Conservation (phyloP, 2,888 invertebrate genomes). For the Nomada ferruginata region DNA sequence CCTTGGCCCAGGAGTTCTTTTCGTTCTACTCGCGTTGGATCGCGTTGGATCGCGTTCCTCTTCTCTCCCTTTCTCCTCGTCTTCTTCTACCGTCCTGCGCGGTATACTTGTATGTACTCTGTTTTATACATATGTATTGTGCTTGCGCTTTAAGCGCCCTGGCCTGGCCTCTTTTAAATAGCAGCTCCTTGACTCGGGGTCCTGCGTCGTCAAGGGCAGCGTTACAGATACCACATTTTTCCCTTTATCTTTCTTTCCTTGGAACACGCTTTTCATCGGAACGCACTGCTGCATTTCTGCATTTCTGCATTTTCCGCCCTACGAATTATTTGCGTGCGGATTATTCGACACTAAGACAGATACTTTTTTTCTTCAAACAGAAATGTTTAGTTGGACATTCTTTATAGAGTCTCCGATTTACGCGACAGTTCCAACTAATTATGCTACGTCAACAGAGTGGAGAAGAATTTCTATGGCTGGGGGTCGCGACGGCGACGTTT, state of each 20-base stretch:
- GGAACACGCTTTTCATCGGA: too few species aligned
- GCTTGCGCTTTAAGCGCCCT: conserved; percentile 76
- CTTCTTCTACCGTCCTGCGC: conserved; percentile 57
- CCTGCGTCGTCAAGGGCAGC: conserved; percentile 59
- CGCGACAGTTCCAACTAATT: neutral
- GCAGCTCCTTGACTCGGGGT: conserved; percentile 44
- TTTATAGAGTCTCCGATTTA: too few species aligned
- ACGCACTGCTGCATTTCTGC: too few species aligned
- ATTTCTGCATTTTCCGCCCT: too few species aligned
- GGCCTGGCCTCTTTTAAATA: conserved; percentile 79
- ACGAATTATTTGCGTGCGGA: too few species aligned
- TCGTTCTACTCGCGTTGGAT: conserved; percentile 73
- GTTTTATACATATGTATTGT: conserved; percentile 76
- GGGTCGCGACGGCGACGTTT: conserved; percentile 39
- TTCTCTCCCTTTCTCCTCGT: conserved; percentile 47
- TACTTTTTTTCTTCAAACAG: too few species aligned
- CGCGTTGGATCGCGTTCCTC: conserved; percentile 70
- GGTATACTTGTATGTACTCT: conserved; percentile 45
- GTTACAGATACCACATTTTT: conserved; percentile 50
- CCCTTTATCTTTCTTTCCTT: neutral
- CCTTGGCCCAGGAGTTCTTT: conserved; percentile 80
- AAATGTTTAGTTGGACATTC: too few species aligned
- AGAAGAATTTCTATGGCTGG: conserved; percentile 33
- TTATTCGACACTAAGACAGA: too few species aligned
- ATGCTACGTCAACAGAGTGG: neutral